phyloP scores from a whole-genome alignment of 92 coral and sea anemone genomes.

The Porites rus region DNA sequence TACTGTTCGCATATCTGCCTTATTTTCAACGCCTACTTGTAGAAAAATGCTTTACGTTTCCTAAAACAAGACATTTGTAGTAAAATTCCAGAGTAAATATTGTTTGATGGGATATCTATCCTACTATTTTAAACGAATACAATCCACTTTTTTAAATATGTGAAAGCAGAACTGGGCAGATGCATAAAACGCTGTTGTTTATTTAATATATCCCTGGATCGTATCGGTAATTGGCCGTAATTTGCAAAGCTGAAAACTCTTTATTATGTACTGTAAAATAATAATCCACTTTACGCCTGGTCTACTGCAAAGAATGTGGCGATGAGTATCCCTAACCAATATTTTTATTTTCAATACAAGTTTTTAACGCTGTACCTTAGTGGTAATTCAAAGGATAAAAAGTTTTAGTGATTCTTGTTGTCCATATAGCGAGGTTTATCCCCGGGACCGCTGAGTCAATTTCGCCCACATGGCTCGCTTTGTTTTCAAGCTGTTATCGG shows the following conservation, averaged over 20 bases:
- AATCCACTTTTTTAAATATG: neutral
- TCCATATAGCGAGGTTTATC: neutral
- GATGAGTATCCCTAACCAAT: no score
- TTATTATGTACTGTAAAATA: neutral
- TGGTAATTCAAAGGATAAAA: conserved; percentile 12
- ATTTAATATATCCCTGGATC: conserved; percentile 3
- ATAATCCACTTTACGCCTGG: no score
- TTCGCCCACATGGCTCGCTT: conserved; percentile 8
- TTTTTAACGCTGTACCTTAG: neutral
- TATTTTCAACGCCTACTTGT: no score
- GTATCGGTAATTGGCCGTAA: conserved; percentile 30
- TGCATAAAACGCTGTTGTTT: conserved; percentile 25
- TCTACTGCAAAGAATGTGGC: no score
- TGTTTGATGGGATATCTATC: no score
- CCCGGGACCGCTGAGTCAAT: conserved; percentile 4
- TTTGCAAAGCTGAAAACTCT: neutral
- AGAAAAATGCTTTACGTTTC: no score
- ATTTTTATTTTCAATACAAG: no score
- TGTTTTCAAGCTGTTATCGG: conserved; percentile 10
- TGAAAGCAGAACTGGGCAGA: neutral
- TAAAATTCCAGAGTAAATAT: no score
- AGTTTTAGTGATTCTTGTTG: conserved; percentile 24
- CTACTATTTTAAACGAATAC: no score
- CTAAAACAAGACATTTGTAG: no score
- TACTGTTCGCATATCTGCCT: no score